Evolutionary conservation across 2,113 vertebrate species (phyloP).

Genomic region (Sphaerodactylus townsendi): DNA sequence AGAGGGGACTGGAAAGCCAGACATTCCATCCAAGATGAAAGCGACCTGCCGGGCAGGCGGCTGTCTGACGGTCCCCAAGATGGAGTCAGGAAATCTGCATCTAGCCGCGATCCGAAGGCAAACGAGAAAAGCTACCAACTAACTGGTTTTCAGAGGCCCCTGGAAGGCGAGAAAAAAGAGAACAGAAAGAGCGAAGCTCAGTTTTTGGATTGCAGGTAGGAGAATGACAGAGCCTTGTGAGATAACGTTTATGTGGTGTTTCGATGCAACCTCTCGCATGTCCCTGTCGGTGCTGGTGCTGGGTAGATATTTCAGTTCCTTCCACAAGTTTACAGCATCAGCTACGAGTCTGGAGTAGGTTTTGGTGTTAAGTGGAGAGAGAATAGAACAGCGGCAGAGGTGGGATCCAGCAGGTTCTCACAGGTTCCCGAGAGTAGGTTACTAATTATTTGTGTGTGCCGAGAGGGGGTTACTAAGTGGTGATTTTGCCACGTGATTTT

Average conservation of each 20-base stretch:
- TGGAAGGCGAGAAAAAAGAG: slow-evolving; percentile 56
- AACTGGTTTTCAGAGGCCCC: slow-evolving; percentile 30
- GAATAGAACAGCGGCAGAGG: no score
- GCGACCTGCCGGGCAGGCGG: slow-evolving; percentile 20
- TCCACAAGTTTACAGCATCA: no score
- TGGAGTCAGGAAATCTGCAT: slow-evolving; percentile 29
- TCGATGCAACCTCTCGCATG: background rate
- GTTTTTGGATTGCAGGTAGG: slow-evolving; percentile 68
- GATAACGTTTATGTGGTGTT: background rate
- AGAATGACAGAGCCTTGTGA: background rate
- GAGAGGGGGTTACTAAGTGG: no score
- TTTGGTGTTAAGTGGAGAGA: no score
- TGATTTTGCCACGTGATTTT: no score
- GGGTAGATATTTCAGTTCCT: background rate
- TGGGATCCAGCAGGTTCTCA: no score
- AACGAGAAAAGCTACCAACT: slow-evolving; percentile 37
- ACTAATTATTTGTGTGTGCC: no score
- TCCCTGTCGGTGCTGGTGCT: background rate
- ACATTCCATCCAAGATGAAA: background rate
- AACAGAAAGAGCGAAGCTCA: slow-evolving; percentile 43
- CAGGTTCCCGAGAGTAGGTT: no score
- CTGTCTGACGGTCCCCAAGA: slow-evolving; percentile 16
- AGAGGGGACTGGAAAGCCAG: slow-evolving; percentile 35
- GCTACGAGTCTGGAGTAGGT: no score
- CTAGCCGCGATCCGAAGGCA: slow-evolving; percentile 8